Evolutionary conservation across 2,888 invertebrate species (phyloP).

Genomic region (Muschampia plurimacula): DNA sequence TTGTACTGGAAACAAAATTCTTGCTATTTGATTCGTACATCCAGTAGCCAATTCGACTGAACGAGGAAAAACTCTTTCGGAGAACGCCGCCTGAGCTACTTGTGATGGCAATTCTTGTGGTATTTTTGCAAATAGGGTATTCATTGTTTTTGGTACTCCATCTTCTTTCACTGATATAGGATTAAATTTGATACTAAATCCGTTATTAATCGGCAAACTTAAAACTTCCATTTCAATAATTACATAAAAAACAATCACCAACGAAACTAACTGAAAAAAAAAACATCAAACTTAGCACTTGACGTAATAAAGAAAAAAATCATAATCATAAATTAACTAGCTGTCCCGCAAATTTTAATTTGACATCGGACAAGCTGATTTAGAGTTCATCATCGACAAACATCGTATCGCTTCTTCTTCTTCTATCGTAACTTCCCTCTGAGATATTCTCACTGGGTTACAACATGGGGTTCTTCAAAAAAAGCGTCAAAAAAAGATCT

Average conservation of each 20-base stretch:
- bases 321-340: no score
- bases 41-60: slow-evolving; percentile 50
- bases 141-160: slow-evolving; percentile 51
- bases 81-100: slow-evolving; percentile 47
- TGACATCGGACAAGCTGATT: no score
- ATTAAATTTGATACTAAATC: slow-evolving; percentile 62
- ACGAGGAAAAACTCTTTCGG: slow-evolving; percentile 52
- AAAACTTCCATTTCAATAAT: slow-evolving; percentile 25
- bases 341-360: no score
- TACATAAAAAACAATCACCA: neutral
- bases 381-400: no score
- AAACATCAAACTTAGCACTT: neutral
- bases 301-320: no score
- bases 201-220: slow-evolving; percentile 63
- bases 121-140: slow-evolving; percentile 59
- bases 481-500: no score
- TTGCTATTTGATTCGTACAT: slow-evolving; percentile 63
- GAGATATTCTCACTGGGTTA: no score
- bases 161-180: slow-evolving; percentile 58
- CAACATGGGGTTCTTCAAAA: no score
- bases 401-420: no score
- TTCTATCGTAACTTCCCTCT: no score
- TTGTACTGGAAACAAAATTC: slow-evolving; percentile 53
- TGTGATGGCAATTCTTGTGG: slow-evolving; percentile 54
- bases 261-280: neutral